Conservation (phyloP, 1,140 invertebrate species). For the Andrena cerasifolii region DNA sequence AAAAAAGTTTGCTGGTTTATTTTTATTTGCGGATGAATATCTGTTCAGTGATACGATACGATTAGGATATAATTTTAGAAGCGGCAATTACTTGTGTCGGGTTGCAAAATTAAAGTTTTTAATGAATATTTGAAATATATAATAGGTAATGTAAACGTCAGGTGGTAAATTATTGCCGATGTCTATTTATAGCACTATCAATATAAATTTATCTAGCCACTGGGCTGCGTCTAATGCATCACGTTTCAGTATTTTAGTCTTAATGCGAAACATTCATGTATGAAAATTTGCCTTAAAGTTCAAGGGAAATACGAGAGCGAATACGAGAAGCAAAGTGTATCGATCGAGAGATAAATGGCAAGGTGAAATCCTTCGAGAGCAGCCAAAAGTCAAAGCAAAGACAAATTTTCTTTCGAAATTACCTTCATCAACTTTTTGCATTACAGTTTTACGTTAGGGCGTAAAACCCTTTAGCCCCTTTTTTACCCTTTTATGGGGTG, state of each 20-base stretch:
- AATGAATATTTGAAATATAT: no score
- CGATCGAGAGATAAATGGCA: not conserved
- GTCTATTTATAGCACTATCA: slow-evolving; percentile 22
- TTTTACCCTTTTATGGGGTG: no score
- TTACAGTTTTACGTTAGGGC: no score
- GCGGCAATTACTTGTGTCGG: no score
- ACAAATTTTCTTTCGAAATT: no score
- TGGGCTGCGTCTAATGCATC: slow-evolving; percentile 6
- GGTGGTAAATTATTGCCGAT: not conserved
- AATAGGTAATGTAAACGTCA: not conserved
- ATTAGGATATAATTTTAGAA: not conserved
- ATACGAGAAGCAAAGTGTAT: not conserved
- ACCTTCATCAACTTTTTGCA: no score
- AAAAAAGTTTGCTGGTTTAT: no score
- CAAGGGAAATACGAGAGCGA: slow-evolving; percentile 1
- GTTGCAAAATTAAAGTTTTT: no score
- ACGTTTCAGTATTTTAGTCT: not conserved
- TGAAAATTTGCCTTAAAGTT: slow-evolving; percentile 33
- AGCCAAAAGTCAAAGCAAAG: not conserved
- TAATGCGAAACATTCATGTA: slow-evolving; percentile 16
- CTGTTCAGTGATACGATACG: not conserved
- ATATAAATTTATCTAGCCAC: slow-evolving; percentile 24
- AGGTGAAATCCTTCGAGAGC: no score
- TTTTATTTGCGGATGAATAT: no score
- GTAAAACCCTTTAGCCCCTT: no score